Evolutionary conservation across 2,113 vertebrate genomes (phyloP).

Genomic region (Cettia cetti): DNA sequence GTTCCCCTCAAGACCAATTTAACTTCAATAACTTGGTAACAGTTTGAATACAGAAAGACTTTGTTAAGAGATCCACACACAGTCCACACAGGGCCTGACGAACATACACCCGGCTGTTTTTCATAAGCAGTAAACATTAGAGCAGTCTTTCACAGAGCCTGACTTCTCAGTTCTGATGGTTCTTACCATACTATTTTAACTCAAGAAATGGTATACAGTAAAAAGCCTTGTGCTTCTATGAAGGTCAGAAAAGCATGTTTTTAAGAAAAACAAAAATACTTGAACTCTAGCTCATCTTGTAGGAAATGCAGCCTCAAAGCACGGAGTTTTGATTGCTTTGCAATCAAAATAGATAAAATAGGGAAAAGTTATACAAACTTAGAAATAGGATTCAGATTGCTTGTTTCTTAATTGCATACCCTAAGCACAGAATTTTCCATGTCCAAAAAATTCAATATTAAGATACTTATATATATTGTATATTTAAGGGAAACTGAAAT

Average conservation of each 20-base stretch:
- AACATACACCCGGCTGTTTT: constrained; percentile 3
- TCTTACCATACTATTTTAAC: background rate
- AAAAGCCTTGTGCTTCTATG: background rate
- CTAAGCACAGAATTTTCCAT: background rate
- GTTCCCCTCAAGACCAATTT: constrained; percentile 15
- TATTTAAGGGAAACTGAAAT: background rate
- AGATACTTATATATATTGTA: background rate
- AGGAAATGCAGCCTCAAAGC: background rate
- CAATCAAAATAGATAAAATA: background rate
- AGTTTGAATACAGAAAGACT: constrained; percentile 37
- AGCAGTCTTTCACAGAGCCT: background rate
- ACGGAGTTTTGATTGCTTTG: background rate
- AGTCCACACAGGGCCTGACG: accelerated
- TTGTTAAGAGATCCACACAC: background rate
- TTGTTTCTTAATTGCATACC: background rate
- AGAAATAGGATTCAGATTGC: background rate
- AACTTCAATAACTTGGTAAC: constrained; percentile 32
- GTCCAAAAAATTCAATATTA: background rate
- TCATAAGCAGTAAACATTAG: constrained; percentile 18
- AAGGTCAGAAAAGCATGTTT: background rate
- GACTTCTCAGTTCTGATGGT: background rate
- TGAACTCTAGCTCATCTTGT: background rate
- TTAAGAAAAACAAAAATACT: background rate
- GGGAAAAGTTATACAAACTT: background rate
- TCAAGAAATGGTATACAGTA: background rate